Evolutionary conservation across 2,797 vertebrate genomes (phyloP), one percentile per base, ranked within the genome.

Genomic region (Pseudocheirus occidentalis): DNA sequence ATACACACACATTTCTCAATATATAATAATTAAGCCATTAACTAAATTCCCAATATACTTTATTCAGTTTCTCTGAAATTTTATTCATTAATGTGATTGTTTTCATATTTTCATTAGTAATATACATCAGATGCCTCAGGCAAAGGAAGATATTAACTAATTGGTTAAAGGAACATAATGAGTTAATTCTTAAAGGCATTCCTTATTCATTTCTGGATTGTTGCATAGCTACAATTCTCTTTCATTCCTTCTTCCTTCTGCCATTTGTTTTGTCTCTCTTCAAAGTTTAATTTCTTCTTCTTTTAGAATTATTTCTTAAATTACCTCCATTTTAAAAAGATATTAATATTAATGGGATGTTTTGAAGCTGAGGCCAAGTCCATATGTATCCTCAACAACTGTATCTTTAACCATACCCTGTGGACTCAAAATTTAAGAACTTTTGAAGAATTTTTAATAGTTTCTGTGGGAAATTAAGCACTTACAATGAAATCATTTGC

Each of bases 271-370:
- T 58, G n/a, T 62, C n/a, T 54, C 90, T 24, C 91, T 95, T 96
- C 3, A 55, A 93, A 81, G 3, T 46, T 4, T 66, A 13, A 40
- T 73, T 73, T 73, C 14, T 40, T 66, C 5, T 66, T 1, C 34
- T 73, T 40, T 73, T 56, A 89, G 24, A 21, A 56, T 4, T 24
- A 56, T 56, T 56, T 95, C 46, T 5, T 58, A 57, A 94, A 93
- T 93, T 91, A 10, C 3, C 0, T n/a, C 81, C 27, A n/a, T 9
- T 91, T 95, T 1, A 58, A 93, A 1, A 90, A 56, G 14, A 0
- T n/a, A 93, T 59, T 94, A 90, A 62, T 95, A 90, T 62, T 66
- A 90, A 90, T 50, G 28, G 55, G 94, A 66, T 29, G 24, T 90
- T 95, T 12, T 52, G 90, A 12, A 58, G 11, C 46, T 40, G 81